Evolutionary conservation across 2,888 invertebrate species (phyloP), one percentile per base, ranked within the genome.

Genomic region (Halocaridina rubra): DNA sequence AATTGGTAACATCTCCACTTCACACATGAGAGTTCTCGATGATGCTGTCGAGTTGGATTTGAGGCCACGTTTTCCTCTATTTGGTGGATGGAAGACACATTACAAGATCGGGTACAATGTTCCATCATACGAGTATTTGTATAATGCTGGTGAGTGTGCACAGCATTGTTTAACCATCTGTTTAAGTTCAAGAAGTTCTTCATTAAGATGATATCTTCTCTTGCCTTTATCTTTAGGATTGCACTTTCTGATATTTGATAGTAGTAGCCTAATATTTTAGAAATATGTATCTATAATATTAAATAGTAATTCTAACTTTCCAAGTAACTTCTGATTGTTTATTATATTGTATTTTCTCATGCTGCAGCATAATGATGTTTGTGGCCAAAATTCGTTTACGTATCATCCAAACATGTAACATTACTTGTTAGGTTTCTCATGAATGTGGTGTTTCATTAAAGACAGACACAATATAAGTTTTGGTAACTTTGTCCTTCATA

Each of bases 1-100:
- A 89, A 99, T 99, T 91, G 99, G 97, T 57, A 99, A 99, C 91
- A 99, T 99, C 90, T 99, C 98, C 0, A 99, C 99, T 10, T 98
- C 98, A 0, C 95, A 97, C 91, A 95, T 99, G 92, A 94, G 95
- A 88, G 92, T 95, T 29, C 93, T 95, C 89, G 96, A 96, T 89
- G 98, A 99, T 90, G 95, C 97, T 57, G 97, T 99, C 7, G 98
- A 99, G 90, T 92, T 99, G 3, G 98, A 98, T 90, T 93, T 99
- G n/a, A 93, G 97, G 75, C 99, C 99, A 0, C 93, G 99, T 89
- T 99, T 98, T 91, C 99, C 99, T 2, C 92, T 99, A 3, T 99
- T 99, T 91, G 99, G 99, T 80, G 99, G 99, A 16, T 99, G 99
- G 99, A 97, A 96, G 91, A 98, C 98, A 8, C 96, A 97, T 89